These are phyloP conservation scores for Cordilura impudica DNA, from an alignment of 2,888 invertebrate genomes.

Conservation along the genomic window DNA sequence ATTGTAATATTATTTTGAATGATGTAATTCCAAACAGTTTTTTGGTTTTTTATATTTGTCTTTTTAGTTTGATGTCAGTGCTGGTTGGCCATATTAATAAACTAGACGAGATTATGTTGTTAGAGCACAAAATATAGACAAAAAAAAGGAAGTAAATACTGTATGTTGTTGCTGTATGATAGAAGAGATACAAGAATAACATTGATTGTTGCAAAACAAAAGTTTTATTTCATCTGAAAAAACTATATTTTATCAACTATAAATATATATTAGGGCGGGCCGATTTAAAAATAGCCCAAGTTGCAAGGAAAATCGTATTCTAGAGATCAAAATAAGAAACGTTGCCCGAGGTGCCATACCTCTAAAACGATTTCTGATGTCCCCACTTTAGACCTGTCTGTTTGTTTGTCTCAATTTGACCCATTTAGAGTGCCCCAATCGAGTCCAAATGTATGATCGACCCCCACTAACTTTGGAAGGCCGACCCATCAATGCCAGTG, in stretches of 20 bases:
- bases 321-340: too few relatives aligned
- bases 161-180: background rate
- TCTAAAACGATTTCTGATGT: too few relatives aligned
- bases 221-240: constrained; percentile 39
- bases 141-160: background rate
- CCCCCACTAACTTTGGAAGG: too few relatives aligned
- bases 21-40: constrained; percentile 12
- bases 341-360: too few relatives aligned
- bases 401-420: too few relatives aligned
- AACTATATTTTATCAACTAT: constrained; percentile 29
- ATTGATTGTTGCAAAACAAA: constrained; percentile 21
- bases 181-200: constrained; percentile 3
- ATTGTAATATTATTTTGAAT: background rate
- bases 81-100: constrained; percentile 43
- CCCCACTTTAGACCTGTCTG: too few relatives aligned
- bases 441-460: too few relatives aligned
- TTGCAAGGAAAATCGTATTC: too few relatives aligned
- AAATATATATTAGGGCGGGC: too few relatives aligned
- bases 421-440: too few relatives aligned
- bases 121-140: background rate
- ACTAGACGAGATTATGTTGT: constrained; percentile 5
- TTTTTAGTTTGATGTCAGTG: constrained; percentile 23
- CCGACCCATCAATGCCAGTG: too few relatives aligned
- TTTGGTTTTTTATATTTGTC: constrained; percentile 14
- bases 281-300: too few relatives aligned